Base-by-base conservation (phyloP, 2,797 vertebrate species). In the Sebastes elongatus region DNA sequence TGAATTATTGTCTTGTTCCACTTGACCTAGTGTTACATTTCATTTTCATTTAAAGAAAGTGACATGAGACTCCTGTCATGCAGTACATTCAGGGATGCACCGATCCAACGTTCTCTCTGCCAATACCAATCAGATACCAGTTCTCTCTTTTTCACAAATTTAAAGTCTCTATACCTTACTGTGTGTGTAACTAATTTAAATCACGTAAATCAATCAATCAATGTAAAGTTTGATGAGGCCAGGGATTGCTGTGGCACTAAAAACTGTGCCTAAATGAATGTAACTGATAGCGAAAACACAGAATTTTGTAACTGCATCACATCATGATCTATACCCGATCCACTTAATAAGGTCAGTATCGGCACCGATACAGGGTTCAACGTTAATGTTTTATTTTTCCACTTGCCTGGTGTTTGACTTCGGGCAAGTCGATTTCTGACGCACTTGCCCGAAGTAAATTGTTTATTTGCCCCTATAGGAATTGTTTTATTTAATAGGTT, bases 401-500 rank as follows among this genome's bases (percentile, higher is more conserved):
- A 42, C 38, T 42, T 42, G 38, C 38, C 14, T 42, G 13, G 38
- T 42, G 38, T 42, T 42, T 42, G 38, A 42, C 13, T 42, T 42
- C 2, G 38, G 38, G 5, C 38, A 42, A 38, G 0, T 42, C 0
- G 14, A 42, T 42, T 42, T 42, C 0, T 16, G 38, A 42, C 38
- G 5, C 38, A 16, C 14, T 42, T 42, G 6, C 14, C 38, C 5
- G 14, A 16, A 42, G 6, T 0, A 42, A 6, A 42, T 42, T 7
- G 0, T 42, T 42, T 42, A 42, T 16, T 42, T 42, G 35, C 14
- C 38, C 38, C 38, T 0, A 42, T 42, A 42, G 4, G 0, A 42
- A 42, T 42, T 42, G 38, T 14, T 42, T 42, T 42, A 16, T 42
- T 42, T 16, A 42, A 16, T 38, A 38, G 35, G 35, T 38, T 38